Conservation (phyloP, 2,797 vertebrate species). For the Notoglanidium macrostoma region DNA sequence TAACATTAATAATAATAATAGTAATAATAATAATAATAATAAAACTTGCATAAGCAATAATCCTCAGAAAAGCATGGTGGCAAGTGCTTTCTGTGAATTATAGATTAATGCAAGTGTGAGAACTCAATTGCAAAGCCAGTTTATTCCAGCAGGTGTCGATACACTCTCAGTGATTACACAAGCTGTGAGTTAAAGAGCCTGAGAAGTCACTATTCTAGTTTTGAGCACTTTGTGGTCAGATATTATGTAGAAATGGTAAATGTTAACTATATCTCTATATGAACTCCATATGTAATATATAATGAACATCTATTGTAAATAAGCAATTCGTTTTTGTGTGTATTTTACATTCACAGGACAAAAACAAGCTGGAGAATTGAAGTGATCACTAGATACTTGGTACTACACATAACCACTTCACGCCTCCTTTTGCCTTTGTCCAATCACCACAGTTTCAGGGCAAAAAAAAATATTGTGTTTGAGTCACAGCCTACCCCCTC, state of each 20-base stretch:
- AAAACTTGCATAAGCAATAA: background rate
- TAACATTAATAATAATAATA: background rate
- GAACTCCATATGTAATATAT: background rate
- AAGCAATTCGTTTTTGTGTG: background rate
- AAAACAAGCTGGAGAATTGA: background rate
- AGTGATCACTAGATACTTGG: background rate
- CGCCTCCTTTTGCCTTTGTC: background rate
- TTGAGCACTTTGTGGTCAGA: background rate
- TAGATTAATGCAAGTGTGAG: background rate
- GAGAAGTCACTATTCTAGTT: background rate
- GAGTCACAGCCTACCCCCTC: background rate
- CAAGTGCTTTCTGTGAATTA: background rate
- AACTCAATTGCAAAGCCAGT: background rate
- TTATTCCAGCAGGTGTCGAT: slow-evolving; percentile 24
- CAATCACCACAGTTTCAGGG: background rate
- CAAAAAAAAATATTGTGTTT: slow-evolving; percentile 9
- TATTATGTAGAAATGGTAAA: background rate
- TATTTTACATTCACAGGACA: background rate
- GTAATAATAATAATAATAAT: background rate
- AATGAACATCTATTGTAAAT: background rate
- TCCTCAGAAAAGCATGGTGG: background rate
- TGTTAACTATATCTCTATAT: background rate
- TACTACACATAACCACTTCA: background rate
- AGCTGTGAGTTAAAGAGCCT: background rate
- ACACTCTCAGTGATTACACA: background rate